Evolutionary conservation across 2,797 vertebrate species (phyloP), one percentile per base, ranked within the genome.

Genomic region (Diplodus sargus): DNA sequence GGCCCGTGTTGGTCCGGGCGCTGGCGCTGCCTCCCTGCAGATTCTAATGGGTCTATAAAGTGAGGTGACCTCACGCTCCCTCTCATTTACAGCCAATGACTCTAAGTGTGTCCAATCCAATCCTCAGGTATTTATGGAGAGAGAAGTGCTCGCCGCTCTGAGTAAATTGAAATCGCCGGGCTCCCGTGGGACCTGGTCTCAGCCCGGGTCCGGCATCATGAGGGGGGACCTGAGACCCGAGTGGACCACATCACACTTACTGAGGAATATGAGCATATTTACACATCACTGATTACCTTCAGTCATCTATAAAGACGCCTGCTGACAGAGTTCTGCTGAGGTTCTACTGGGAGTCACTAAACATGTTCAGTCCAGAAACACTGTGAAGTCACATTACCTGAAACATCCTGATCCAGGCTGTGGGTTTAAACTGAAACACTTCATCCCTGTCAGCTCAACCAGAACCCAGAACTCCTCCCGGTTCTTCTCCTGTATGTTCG

Each of bases 51-150:
- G 72, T 92, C 88, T 89, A 91, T 92, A 91, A 92, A 93, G 88
- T 82, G 83, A 52, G 84, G 53, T 92, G 91, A 93, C 92, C 93
- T 91, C 92, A 91, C 82, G 85, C 90, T 91, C 89, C 79, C 75
- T 85, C 87, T 88, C 85, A 82, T 93, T 93, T 91, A 92, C 92
- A 93, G 89, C 89, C 90, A 91, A 90, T 92, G 89, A 88, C 77
- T 91, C 80, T 88, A 90, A 93, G 90, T 92, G 91, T 91, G 91
- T 91, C 90, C 89, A 89, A 85, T 93, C 88, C 88, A 85, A 90
- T 92, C 83, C 66, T 49, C 85, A 89, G 88, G 84, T 91, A 86
- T 92, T 91, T 91, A 92, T 86, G 80, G 90, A 90, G 79, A 85
- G 76, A 81, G 86, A 88, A 90, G 87, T 78, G 81, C 85, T 70